Conservation (phyloP, 1,140 invertebrate genomes). For the Yoshiicerus persimilis region DNA sequence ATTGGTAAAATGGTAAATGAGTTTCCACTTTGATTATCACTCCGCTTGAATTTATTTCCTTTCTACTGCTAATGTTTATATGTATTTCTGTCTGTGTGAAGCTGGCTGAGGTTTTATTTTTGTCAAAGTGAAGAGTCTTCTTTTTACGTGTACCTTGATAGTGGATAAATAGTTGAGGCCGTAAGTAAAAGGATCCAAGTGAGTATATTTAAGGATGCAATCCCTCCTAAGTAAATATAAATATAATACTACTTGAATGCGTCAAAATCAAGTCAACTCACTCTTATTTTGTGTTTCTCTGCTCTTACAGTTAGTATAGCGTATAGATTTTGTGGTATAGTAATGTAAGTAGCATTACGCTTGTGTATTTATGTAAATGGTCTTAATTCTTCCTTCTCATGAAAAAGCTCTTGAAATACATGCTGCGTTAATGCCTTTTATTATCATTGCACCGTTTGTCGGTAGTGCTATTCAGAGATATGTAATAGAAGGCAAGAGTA, state of each 20-base stretch:
- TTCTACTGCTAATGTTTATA: background rate
- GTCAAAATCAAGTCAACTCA: background rate
- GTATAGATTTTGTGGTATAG: background rate
- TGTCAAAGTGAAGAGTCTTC: background rate
- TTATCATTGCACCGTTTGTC: background rate
- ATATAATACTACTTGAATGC: background rate
- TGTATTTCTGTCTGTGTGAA: background rate
- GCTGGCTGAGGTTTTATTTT: background rate
- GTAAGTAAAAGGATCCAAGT: background rate
- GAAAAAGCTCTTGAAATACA: background rate
- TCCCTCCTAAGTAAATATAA: too few species aligned
- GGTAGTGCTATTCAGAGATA: background rate
- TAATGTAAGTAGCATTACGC: background rate
- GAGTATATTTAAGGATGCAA: too few species aligned
- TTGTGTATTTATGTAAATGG: background rate
- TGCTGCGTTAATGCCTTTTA: background rate
- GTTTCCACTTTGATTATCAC: background rate
- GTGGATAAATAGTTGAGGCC: background rate
- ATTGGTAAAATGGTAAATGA: background rate
- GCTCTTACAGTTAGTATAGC: background rate
- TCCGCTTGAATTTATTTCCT: background rate
- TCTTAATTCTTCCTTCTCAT: background rate
- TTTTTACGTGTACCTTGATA: background rate
- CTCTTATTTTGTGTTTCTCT: background rate
- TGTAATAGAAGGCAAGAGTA: background rate